Evolutionary conservation across 23 tunicate genomes (phyloP).

Genomic region (Aplidium turbinatum): DNA sequence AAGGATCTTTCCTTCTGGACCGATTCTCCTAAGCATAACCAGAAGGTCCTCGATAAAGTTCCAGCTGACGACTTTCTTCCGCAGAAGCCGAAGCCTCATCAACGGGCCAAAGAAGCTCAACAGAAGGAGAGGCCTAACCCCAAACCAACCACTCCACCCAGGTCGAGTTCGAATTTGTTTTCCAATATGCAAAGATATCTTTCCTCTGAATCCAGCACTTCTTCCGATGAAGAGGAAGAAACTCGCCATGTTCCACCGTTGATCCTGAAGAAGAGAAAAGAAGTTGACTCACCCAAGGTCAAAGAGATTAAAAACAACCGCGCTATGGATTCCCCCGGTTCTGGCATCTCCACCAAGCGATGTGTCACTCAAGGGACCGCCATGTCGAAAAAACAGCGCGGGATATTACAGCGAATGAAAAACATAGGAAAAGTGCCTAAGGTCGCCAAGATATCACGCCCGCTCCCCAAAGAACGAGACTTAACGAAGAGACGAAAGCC

Average conservation of each 20-base stretch:
- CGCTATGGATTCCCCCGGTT: neutral
- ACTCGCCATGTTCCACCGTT: conserved; percentile 26
- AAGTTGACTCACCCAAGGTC: conserved; percentile 14
- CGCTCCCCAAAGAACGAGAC: conserved; percentile 40
- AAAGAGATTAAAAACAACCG: neutral
- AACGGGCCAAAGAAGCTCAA: conserved; percentile 33
- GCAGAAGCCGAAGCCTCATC: conserved; percentile 26
- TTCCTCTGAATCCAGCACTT: conserved; percentile 15
- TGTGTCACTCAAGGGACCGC: conserved; percentile 33
- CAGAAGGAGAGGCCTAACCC: conserved; percentile 16
- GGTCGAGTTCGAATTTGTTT: neutral
- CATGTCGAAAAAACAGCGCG: conserved; percentile 79
- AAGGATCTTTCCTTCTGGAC: neutral
- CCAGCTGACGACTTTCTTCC: conserved; percentile 18
- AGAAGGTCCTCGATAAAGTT: conserved; percentile 8
- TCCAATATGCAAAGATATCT: too few relatives aligned
- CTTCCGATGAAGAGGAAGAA: conserved; percentile 15
- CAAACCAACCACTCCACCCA: neutral
- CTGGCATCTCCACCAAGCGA: conserved; percentile 14
- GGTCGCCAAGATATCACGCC: conserved; percentile 14
- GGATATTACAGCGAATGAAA: conserved; percentile 68
- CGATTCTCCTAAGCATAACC: neutral
- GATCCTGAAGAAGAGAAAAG: conserved; percentile 22
- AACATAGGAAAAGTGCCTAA: conserved; percentile 32
- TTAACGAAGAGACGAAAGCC: conserved; percentile 59